Base-by-base conservation (phyloP, 23 tunicate species). In the Halocynthia aurantium region DNA sequence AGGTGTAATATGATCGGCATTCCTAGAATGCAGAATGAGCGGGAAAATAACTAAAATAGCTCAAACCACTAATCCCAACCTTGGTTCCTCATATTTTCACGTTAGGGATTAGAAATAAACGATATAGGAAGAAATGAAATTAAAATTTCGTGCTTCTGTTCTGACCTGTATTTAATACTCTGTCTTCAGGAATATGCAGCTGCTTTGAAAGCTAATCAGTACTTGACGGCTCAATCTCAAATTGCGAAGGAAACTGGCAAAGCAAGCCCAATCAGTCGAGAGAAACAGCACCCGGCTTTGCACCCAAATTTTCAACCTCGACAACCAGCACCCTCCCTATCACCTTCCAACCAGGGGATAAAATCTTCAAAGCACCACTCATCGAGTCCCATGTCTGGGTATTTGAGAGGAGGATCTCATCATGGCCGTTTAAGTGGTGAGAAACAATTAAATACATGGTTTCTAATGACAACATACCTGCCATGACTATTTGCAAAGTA, bases 301-400 rank as follows among this genome's bases (percentile, higher is more conserved):
- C 78, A 70, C 53, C 75, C 75, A 4, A 70, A 21, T 50, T 55
- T 70, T 8, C 12, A n/a, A 6, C 12, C 55, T 9, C 75, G 15
- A 49, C 40, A 20, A 6, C 78, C 64, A 13, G 22, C 78, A 20
- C 55, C n/a, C 6, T 44, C 64, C 8, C 18, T 51, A 10, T 74
- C 78, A 2, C 78, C 78, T 53, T 22, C n/a, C 20, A 74, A 74
- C 55, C 51, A 20, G 17, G 78, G 78, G n/a, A 19, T 70, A 51
- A 70, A 70, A 70, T 55, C 75, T 53, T 12, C 72, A 50, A 67
- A 67, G 72, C 44, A 31, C 44, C 44, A 31, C 44, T 31, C 44
- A 31, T 31, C 44, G 44, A 31, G 44, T 31, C 44, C 44, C 44
- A 31, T 31, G 44, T 31, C 44, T 31, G 44, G 44, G 4, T 31